Base-by-base conservation (phyloP, 2,888 invertebrate genomes). In the Leucophenga montana region DNA sequence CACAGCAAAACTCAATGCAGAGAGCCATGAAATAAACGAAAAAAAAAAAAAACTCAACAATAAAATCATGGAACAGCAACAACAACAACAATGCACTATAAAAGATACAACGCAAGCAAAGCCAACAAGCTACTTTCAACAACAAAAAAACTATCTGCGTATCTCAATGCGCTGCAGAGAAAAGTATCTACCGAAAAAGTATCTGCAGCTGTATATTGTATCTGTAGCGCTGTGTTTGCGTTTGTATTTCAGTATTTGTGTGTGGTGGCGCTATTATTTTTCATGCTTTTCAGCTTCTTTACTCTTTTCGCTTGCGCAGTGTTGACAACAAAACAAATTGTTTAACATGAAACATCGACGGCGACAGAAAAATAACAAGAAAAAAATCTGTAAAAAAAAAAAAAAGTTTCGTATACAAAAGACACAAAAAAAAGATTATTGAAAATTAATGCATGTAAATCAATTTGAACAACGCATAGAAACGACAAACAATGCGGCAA, bases 311-410 rank as follows among this genome's bases (percentile, higher is more conserved):
- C 56, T 67, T 70, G 72, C 33, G 68, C 69, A 73, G 80, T 82
- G 80, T 82, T 81, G 80, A 84, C 80, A 81, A 78, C 77, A 73
- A 82, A 78, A 81, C 84, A 82, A 84, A 84, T 81, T 83, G 80
- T 84, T 80, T 44, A 67, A 67, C 66, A 67, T 67, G 66, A 39
- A 64, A 22, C 56, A 9, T 33, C 56, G 31, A 44, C 57, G n/a
- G 16, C 39, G 39, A 8, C 50, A 66, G 16, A 14, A 70, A 80
- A 82, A 83, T 80, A 78, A 78, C 75, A 75, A 78, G 27, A 53
- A 20, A 76, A 66, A 75, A 73, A 73, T 59, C 69, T 68, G 61
- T 53, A 71, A 66, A 67, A 67, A 65, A 65, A 59, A 76, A 70
- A 76, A 77, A 80, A 82, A 83, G 83, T 80, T n/a, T 16, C 16